Evolutionary conservation across 2,888 invertebrate genomes (phyloP), one percentile per base, ranked within the genome.

Genomic region (Entomobrya multifasciata): DNA sequence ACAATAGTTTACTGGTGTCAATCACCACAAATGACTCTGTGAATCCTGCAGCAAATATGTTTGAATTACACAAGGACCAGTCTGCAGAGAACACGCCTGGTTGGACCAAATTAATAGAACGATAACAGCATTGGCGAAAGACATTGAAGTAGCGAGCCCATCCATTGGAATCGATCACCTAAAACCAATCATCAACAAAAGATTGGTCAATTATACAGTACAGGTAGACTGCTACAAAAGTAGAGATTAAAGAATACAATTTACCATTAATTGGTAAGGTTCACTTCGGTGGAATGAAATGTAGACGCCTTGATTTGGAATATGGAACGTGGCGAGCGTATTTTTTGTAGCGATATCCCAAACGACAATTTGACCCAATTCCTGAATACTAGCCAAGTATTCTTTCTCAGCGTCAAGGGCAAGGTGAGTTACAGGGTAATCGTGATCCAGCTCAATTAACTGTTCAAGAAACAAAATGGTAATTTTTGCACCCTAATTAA

Each of bases 91-190:
- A 87, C 5, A 87, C 74, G 11, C 17, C 47, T 1, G 65, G 22
- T 41, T 79, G 81, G 4, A 81, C 62, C 20, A 79, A 41, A 57
- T 67, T 25, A 44, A 81, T 76, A 1, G 76, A 76, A 17, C 65
- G 17, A 81, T 41, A 87, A 22, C 86, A 87, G 22, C 76, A 62
- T 30, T 87, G 76, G 5, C 76, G 74, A 20, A 65, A 81, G 1
- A 87, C 70, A 47, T 87, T 87, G 30, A 87, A 81, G 22, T 76
- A 87, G 10, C 74, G 60, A 22, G 67, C 62, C 65, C 81, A 81
- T 6, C 86, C 86, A 8, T 47, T 81, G 4, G 52, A 17, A 11
- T 87, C 81, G n/a, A 81, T 57, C 0, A 80, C 67, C 79, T 79
- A 4, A 25, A 30, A 36, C 13, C 5, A 8, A 8, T 36, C 5